These are phyloP conservation scores for Macropodus opercularis DNA, from an alignment of 2,797 vertebrate species.

Conservation along the genomic window DNA sequence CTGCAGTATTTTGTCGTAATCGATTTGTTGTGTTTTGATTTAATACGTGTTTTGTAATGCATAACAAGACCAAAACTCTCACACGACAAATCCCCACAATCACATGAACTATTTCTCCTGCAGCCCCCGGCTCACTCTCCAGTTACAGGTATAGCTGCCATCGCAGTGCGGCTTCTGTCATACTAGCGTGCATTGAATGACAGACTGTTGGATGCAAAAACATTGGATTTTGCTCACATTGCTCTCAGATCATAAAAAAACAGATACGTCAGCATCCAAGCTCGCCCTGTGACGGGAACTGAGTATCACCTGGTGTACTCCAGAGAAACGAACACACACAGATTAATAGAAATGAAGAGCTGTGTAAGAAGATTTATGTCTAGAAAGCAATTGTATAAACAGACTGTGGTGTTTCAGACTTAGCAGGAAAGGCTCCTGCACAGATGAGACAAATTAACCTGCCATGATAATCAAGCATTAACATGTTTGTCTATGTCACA, in stretches of 20 bases:
- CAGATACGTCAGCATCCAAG: constrained; percentile 55
- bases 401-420: background rate
- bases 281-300: constrained; percentile 55
- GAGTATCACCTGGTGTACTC: constrained; percentile 30
- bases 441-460: too few species aligned
- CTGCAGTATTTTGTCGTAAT: too few species aligned
- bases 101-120: too few species aligned
- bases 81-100: too few species aligned
- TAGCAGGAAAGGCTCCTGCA: too few species aligned
- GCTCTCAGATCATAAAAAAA: constrained; percentile 57
- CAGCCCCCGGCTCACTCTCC: constrained; percentile 3
- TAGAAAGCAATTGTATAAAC: background rate
- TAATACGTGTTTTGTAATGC: too few species aligned
- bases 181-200: constrained; percentile 48
- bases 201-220: constrained; percentile 50
- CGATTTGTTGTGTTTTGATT: too few species aligned
- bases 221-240: constrained; percentile 68
- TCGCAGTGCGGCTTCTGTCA: constrained; percentile 47
- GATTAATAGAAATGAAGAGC: constrained; percentile 11
- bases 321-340: background rate
- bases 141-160: constrained; percentile 21
- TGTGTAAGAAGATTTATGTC: background rate
- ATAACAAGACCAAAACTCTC: too few species aligned
- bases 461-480: too few species aligned
- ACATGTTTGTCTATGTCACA: too few species aligned